Conservation (phyloP, 2,797 vertebrate species). For the Xerus rutilus region DNA sequence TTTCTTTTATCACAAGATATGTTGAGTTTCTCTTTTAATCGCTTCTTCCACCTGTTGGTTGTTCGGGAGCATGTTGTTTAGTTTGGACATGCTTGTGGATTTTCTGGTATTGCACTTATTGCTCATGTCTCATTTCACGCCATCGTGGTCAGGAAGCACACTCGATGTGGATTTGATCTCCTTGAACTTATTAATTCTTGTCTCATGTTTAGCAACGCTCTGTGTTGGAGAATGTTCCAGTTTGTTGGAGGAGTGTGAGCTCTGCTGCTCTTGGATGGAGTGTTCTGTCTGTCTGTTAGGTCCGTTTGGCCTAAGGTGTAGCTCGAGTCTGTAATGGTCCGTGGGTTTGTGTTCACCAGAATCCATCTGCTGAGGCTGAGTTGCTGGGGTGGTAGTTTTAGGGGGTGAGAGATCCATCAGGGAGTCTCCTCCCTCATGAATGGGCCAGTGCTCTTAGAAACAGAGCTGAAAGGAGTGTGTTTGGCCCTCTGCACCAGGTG, state of each 20-base stretch:
- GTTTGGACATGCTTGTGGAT: background rate
- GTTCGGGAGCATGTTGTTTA: background rate
- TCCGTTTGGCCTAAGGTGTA: background rate
- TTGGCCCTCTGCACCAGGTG: background rate
- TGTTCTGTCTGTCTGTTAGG: background rate
- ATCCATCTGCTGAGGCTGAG: background rate
- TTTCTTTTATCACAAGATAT: background rate
- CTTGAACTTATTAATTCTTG: background rate
- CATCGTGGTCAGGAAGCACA: background rate
- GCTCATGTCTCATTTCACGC: background rate
- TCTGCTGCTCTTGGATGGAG: background rate
- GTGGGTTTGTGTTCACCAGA: too few relatives aligned
- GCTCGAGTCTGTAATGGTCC: background rate
- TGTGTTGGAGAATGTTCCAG: background rate
- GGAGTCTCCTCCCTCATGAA: too few relatives aligned
- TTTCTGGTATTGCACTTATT: background rate
- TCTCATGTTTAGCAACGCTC: background rate
- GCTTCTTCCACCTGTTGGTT: background rate
- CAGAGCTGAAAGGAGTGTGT: background rate
- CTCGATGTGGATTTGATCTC: background rate
- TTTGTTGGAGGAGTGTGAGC: background rate
- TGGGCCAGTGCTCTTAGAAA: background rate
- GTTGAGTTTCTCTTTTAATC: background rate
- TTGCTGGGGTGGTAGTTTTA: too few relatives aligned
- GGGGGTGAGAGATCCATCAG: too few relatives aligned